phyloP scores from a whole-genome alignment of 1,140 invertebrate species.

The Odontomachus brunneus region DNA sequence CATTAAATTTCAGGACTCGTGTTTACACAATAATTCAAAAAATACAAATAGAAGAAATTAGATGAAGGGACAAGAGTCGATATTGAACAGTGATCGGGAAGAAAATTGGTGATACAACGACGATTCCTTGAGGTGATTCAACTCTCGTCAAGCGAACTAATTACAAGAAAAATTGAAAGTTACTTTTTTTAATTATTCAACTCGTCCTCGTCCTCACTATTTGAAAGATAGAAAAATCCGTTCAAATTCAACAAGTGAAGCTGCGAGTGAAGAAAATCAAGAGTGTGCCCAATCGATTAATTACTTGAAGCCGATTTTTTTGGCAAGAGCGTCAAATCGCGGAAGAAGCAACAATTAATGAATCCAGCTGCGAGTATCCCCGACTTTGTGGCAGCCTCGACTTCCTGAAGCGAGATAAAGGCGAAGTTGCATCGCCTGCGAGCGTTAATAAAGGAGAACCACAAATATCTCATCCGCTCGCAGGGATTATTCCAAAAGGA shows the following conservation, averaged over 20 bases:
- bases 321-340: neutral
- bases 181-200: too few relatives aligned
- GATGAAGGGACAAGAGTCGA: neutral
- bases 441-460: constrained; percentile 15
- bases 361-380: neutral
- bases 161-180: too few relatives aligned
- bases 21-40: neutral
- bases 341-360: neutral
- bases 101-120: neutral
- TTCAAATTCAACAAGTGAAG: too few relatives aligned
- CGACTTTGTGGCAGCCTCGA: neutral
- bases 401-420: neutral
- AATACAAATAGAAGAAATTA: neutral
- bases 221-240: too few relatives aligned
- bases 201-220: too few relatives aligned
- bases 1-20: neutral
- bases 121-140: neutral
- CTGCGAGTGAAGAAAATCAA: too few relatives aligned
- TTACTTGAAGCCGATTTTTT: too few relatives aligned
- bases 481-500: neutral
- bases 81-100: neutral
- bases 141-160: neutral
- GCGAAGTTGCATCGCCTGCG: neutral
- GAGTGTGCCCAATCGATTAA: too few relatives aligned
- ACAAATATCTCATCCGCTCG: constrained; percentile 4